These are phyloP conservation scores for Brienomyrus longianalis DNA, from an alignment of 2,113 vertebrate genomes.

Conservation along the genomic window DNA sequence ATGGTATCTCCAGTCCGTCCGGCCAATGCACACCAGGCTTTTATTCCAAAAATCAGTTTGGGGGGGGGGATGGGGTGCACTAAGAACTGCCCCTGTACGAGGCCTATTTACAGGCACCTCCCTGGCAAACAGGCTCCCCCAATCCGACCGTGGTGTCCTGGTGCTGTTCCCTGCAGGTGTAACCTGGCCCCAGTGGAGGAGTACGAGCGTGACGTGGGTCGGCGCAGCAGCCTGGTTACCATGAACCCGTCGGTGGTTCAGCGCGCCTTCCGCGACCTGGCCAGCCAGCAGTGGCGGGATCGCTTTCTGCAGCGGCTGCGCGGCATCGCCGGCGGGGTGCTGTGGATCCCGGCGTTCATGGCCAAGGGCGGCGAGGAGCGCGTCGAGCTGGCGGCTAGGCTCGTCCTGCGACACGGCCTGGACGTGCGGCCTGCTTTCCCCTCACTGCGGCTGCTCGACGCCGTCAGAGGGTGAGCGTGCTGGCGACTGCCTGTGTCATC, in stretches of 20 bases:
- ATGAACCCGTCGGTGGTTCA: slow-evolving; percentile 97
- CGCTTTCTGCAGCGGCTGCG: slow-evolving; percentile 77
- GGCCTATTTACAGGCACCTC: background rate
- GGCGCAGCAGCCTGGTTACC: slow-evolving; percentile 81
- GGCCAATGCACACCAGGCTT: background rate
- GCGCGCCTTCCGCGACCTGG: slow-evolving; percentile 85
- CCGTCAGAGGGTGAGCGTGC: slow-evolving; percentile 82
- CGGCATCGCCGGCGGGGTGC: slow-evolving; percentile 78
- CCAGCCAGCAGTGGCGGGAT: slow-evolving; percentile 77
- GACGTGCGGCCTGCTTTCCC: slow-evolving; percentile 85
- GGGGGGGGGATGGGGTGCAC: background rate
- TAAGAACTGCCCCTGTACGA: background rate
- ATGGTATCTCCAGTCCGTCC: background rate
- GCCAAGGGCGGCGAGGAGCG: slow-evolving; percentile 88
- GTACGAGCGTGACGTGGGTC: slow-evolving; percentile 75
- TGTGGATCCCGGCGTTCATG: slow-evolving; percentile 98
- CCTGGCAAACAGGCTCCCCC: background rate
- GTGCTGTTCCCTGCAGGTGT: slow-evolving; percentile 60
- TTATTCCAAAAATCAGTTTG: background rate
- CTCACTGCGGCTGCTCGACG: slow-evolving; percentile 86
- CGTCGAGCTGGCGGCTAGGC: slow-evolving; percentile 83
- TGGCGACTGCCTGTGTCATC: background rate
- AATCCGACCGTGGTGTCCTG: background rate
- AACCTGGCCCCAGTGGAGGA: slow-evolving; percentile 90
- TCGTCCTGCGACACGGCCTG: slow-evolving; percentile 79